Base-by-base conservation (phyloP, 64 coral and sea anemone species). In the Dendronephthya gigantea region DNA sequence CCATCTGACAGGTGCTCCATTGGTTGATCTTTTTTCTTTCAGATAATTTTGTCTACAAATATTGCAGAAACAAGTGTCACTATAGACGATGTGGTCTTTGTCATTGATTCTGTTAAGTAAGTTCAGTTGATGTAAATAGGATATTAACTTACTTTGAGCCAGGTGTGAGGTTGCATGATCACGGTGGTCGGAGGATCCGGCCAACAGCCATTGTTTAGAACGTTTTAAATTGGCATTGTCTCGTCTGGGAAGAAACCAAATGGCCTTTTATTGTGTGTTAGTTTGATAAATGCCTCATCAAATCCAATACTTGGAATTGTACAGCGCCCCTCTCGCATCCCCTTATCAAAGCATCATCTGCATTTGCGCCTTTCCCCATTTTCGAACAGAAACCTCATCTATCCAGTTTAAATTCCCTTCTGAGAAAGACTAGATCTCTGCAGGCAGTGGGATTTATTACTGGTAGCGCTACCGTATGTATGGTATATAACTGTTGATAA, bases 11-110 rank as follows among this genome's bases (percentile, higher is more conserved):
- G 32, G 70, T 85, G 19, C 29, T 45, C 68, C 28, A 32, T 17
- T 45, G 41, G 11, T 45, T 45, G 41, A 45, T 9, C 36, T 30
- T 8, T 84, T 14, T 84, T 48, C 51, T 88, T 50, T 16, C 79
- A 96, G 95, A 98, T 98, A 39, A 98, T 98, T 84, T 51, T 98
- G 17, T 98, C 95, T 4, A 98, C 95, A 37, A 98, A 98, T 82
- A 98, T 98, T 32, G 95, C 95, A 55, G 95, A 98, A 84, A 98
- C 95, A 52, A 98, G 95, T 85, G 93, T 98, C 51, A 98, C 95
- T 27, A 98, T 98, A 19, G 95, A 98, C 75, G 95, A 98, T 82
- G 95, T 98, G n/a, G 95, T 98, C 29, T 98, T 93, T 88, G 95
- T 98, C 43, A 98, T 98, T 69, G 95, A 98, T 84, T 98, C 95